Conservation (phyloP, 2,888 invertebrate genomes). For the Chrysotoxum bicinctum region DNA sequence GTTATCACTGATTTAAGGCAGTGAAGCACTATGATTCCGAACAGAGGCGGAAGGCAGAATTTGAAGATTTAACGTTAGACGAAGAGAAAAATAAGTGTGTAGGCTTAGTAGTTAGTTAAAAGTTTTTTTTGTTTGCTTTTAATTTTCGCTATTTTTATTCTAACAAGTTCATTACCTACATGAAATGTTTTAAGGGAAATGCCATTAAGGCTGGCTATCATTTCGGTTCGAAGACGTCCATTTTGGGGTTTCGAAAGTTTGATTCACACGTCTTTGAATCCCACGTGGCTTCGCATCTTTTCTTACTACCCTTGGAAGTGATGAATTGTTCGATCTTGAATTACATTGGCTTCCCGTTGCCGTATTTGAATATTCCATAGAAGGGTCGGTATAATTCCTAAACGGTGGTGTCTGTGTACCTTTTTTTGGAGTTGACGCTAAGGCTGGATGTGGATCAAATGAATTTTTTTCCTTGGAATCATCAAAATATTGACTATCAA, state of each 20-base stretch:
- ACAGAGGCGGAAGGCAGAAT: not conserved
- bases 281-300: not conserved
- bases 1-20: constrained; percentile 58
- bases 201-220: not conserved
- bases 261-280: not conserved
- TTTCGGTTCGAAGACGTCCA: not conserved
- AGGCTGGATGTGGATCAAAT: constrained; percentile 65
- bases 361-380: not conserved
- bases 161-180: not conserved
- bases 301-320: not conserved
- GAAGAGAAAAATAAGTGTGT: not conserved
- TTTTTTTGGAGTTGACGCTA: constrained; percentile 59
- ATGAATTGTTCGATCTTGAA: not conserved
- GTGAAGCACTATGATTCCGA: constrained; percentile 15
- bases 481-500: not conserved
- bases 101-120: not conserved
- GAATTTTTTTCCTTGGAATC: not conserved
- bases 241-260: not conserved
- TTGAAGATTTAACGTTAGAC: not conserved
- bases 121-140: not conserved
- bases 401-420: constrained; percentile 25
- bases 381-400: constrained; percentile 64
- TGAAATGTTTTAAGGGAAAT: not conserved
- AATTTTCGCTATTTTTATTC: not conserved
- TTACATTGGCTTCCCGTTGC: not conserved